Percentiles rank a stretch among this genome's conserved stretches.
Evolutionary conservation across 1,140 invertebrate genomes (phyloP).

Genomic region (Rhyacophila brunnea): DNA sequence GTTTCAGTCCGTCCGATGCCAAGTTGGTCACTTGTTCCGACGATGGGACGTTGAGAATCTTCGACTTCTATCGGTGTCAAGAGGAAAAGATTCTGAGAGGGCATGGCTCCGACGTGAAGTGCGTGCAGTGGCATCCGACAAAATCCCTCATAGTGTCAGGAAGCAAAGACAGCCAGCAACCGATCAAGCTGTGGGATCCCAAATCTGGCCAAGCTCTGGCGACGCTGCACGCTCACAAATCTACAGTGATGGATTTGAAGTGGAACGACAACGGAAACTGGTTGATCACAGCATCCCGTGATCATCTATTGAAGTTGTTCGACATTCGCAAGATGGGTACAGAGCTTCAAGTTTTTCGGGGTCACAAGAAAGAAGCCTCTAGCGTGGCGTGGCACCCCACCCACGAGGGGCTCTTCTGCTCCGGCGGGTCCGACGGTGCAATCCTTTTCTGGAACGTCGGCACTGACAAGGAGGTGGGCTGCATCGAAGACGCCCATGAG

Average conservation of each 20-base stretch:
- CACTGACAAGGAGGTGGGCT: constrained; percentile 96
- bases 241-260: constrained; percentile 97
- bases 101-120: constrained; percentile 99
- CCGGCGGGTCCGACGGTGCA: constrained; percentile 95
- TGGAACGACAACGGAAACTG: constrained; percentile 99
- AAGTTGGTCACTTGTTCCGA: constrained; percentile 99
- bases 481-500: constrained; percentile 97
- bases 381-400: constrained; percentile 97
- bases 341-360: constrained; percentile 95
- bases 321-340: constrained; percentile 92
- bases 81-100: constrained; percentile 96
- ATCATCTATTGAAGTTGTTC: constrained; percentile 97
- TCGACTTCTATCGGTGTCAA: constrained; percentile 96
- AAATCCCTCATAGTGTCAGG: constrained; percentile 96
- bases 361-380: constrained; percentile 98
- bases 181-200: constrained; percentile 99
- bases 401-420: constrained; percentile 94
- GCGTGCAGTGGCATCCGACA: constrained; percentile 99
- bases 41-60: constrained; percentile 96
- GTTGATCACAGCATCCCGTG: constrained; percentile 96
- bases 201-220: constrained; percentile 87
- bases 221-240: constrained; percentile 97
- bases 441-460: constrained; percentile 99
- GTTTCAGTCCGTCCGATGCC: constrained; percentile 97
- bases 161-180: constrained; percentile 99